Percentiles rank a stretch among this genome's conserved stretches.
These are phyloP conservation scores for Zapornia atra DNA, from an alignment of 2,113 vertebrate genomes.

Conservation along the genomic window DNA sequence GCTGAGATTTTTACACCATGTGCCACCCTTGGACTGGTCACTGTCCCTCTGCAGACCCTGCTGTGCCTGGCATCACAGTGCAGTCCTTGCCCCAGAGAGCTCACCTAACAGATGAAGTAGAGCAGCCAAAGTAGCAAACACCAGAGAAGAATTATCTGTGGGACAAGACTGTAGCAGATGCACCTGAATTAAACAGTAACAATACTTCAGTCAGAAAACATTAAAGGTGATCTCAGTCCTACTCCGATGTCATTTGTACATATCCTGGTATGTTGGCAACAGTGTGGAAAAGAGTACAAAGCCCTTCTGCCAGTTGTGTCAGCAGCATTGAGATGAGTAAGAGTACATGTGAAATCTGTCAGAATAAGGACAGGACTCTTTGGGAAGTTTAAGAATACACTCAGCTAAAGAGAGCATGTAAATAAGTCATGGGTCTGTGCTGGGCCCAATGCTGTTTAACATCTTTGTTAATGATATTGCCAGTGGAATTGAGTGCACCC, in stretches of 20 bases:
- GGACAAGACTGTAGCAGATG: background rate
- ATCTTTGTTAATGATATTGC: too few relatives aligned
- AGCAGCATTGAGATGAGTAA: background rate
- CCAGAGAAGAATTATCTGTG: background rate
- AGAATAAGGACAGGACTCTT: background rate
- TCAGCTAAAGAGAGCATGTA: background rate
- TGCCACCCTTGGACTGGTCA: background rate
- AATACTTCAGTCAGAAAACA: background rate
- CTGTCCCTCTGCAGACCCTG: background rate
- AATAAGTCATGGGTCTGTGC: background rate
- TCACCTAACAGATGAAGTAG: background rate
- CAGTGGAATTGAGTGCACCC: too few relatives aligned
- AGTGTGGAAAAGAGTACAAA: background rate
- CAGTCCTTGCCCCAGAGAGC: background rate
- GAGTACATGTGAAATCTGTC: background rate
- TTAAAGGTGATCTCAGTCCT: background rate
- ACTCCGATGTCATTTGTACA: background rate
- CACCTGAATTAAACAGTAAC: background rate
- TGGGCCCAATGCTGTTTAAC: too few relatives aligned
- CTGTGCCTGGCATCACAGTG: accelerated
- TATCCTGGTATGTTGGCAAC: accelerated
- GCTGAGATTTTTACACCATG: accelerated
- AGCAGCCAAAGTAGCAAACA: background rate
- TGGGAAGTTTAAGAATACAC: background rate
- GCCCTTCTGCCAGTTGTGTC: background rate